A percentile compares a stretch with the other conserved stretches of the same genome.
Conservation (phyloP, 2,797 vertebrate genomes). For the Threskiornis aethiopicus region DNA sequence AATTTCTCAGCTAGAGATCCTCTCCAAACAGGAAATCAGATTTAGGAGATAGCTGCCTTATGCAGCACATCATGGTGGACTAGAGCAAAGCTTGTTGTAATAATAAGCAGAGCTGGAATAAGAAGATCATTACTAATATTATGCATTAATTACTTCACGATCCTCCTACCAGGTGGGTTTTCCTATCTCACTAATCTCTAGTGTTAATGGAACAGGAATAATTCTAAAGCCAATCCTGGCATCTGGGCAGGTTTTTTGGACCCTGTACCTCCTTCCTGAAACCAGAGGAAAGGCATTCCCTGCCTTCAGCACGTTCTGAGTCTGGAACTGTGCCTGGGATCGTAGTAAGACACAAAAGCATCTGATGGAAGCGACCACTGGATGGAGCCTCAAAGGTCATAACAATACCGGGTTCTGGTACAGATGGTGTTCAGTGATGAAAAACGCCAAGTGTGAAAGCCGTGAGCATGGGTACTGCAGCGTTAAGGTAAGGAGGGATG, state of each 20-base stretch:
- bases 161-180: not conserved
- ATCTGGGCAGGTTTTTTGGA: not conserved
- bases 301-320: not conserved
- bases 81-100: slow-evolving; percentile 4
- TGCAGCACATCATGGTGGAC: slow-evolving; percentile 22
- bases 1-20: slow-evolving; percentile 65
- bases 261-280: not conserved
- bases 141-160: slow-evolving; percentile 8
- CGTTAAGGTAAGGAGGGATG: not conserved
- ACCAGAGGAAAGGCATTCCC: not conserved
- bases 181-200: not conserved
- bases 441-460: not conserved
- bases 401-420: not conserved
- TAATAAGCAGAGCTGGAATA: slow-evolving; percentile 20
- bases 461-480: not conserved
- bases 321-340: not conserved
- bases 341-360: not conserved
- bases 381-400: slow-evolving; percentile 52
- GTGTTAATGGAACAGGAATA: not conserved
- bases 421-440: not conserved
- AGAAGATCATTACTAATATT: not conserved
- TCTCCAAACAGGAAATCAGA: slow-evolving; percentile 59
- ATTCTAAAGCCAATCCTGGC: not conserved
- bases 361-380: slow-evolving; percentile 24
- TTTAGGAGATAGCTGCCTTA: slow-evolving; percentile 32